These are phyloP conservation scores for Nomada goodeniana DNA, from an alignment of 2,888 invertebrate genomes.

Conservation along the genomic window DNA sequence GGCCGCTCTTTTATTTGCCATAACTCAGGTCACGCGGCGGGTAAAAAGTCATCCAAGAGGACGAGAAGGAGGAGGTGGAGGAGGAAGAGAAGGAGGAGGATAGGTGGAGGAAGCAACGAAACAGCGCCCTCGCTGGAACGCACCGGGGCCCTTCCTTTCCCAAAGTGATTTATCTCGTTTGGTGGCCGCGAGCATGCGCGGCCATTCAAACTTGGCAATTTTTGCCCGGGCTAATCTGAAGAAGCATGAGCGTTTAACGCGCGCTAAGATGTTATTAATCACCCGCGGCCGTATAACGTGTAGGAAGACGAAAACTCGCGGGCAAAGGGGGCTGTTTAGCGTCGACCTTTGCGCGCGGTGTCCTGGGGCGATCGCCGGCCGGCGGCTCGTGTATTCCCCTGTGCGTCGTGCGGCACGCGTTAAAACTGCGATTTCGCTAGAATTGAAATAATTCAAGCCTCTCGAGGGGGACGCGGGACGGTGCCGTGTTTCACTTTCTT, in stretches of 20 bases:
- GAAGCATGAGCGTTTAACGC: constrained; percentile 74
- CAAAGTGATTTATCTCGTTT: constrained; percentile 72
- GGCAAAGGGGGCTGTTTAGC: constrained; percentile 65
- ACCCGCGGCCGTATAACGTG: constrained; percentile 52
- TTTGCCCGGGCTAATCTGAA: constrained; percentile 72
- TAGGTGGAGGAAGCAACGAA: constrained; percentile 44
- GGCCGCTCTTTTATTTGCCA: constrained; percentile 65
- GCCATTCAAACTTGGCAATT: constrained; percentile 71
- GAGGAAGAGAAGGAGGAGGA: background rate
- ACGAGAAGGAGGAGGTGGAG: constrained; percentile 15
- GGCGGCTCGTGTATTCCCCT: constrained; percentile 39
- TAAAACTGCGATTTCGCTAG: constrained; percentile 59
- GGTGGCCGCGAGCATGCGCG: constrained; percentile 62
- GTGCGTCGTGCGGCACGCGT: constrained; percentile 30
- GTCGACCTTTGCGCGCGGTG: constrained; percentile 63
- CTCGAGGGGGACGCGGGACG: background rate
- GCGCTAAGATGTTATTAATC: constrained; percentile 74
- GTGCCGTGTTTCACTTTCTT: background rate
- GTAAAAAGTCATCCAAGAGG: constrained; percentile 30
- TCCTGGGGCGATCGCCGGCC: constrained; percentile 59
- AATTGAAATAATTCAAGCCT: constrained; percentile 63
- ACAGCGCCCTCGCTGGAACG: constrained; percentile 55
- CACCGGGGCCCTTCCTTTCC: constrained; percentile 54
- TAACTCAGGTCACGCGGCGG: constrained; percentile 60
- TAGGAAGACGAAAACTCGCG: constrained; percentile 45